Percentiles rank a stretch among this genome's conserved stretches.
Evolutionary conservation across 2,113 vertebrate species (phyloP).

Genomic region (Glaucidium brasilianum): DNA sequence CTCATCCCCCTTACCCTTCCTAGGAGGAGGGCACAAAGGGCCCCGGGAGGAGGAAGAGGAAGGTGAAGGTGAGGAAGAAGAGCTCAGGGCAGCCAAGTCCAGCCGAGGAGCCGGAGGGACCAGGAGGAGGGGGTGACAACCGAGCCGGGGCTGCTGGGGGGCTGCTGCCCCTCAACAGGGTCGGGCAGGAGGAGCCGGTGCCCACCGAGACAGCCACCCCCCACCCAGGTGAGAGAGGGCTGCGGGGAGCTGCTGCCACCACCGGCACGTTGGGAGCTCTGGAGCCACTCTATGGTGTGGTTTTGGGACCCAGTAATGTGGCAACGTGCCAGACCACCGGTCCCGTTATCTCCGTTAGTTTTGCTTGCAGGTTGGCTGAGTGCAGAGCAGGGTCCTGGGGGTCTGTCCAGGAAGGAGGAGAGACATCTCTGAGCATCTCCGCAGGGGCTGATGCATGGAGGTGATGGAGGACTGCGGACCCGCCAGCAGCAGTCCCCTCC

Average conservation of each 20-base stretch:
- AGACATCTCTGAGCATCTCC: neutral
- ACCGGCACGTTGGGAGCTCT: neutral
- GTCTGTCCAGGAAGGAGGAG: neutral
- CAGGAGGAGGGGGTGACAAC: conserved; percentile 43
- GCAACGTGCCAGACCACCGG: fast-evolving
- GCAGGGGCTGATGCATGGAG: fast-evolving
- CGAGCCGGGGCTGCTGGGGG: neutral
- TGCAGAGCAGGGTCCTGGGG: fast-evolving
- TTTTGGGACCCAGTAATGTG: fast-evolving
- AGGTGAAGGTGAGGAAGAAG: conserved; percentile 58
- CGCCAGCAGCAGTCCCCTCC: neutral
- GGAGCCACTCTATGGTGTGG: fast-evolving
- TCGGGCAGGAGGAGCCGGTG: neutral
- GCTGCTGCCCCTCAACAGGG: conserved; percentile 22
- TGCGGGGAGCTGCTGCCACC: neutral
- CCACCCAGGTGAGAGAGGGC: neutral
- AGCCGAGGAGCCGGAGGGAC: neutral
- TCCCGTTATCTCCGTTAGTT: fast-evolving
- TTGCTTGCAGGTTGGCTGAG: neutral
- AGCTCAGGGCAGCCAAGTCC: neutral
- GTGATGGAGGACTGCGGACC: neutral
- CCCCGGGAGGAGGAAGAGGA: conserved; percentile 69
- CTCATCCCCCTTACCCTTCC: neutral
- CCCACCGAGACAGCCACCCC: neutral
- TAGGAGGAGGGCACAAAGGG: conserved; percentile 68